Percentiles rank a stretch among this genome's conserved stretches.
Evolutionary conservation across 2,888 invertebrate genomes (phyloP).

Genomic region (Asteroscopus sphinx): DNA sequence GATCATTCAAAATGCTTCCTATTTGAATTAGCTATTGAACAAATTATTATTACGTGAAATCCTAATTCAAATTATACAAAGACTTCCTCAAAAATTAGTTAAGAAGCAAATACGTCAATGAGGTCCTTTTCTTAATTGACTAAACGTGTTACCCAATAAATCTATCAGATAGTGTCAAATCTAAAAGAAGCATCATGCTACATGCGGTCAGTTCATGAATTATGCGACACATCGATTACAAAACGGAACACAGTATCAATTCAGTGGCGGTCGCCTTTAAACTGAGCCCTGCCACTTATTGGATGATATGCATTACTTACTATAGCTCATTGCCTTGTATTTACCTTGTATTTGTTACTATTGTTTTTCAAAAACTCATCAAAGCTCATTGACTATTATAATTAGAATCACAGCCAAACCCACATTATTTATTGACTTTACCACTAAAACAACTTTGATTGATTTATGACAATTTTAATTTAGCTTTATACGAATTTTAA

Average conservation of each 20-base stretch:
- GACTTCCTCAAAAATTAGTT: too few relatives aligned
- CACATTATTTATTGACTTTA: constrained; percentile 28
- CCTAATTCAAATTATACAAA: too few relatives aligned
- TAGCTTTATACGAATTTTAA: constrained; percentile 22
- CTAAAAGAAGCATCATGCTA: constrained; percentile 64
- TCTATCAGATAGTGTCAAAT: constrained; percentile 45
- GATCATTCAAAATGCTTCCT: too few relatives aligned
- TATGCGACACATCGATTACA: constrained; percentile 80
- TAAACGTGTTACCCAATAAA: constrained; percentile 13
- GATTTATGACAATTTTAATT: constrained; percentile 49
- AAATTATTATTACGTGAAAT: too few relatives aligned
- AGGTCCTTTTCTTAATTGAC: neutral
- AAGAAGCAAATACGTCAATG: neutral
- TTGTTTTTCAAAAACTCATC: too few relatives aligned
- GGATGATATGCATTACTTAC: constrained; percentile 54
- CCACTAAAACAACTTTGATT: constrained; percentile 28
- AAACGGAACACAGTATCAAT: constrained; percentile 79
- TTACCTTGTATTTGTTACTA: constrained; percentile 44
- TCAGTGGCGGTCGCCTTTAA: constrained; percentile 74
- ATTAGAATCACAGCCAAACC: constrained; percentile 35
- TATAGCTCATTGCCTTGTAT: constrained; percentile 47
- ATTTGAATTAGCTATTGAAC: too few relatives aligned
- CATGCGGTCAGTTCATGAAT: constrained; percentile 69
- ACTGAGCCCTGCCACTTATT: constrained; percentile 61
- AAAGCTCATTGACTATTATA: neutral